A percentile compares a stretch with the other conserved stretches of the same genome.
Conservation (phyloP, 2,113 vertebrate genomes). For the Gorsachius goisagi region DNA sequence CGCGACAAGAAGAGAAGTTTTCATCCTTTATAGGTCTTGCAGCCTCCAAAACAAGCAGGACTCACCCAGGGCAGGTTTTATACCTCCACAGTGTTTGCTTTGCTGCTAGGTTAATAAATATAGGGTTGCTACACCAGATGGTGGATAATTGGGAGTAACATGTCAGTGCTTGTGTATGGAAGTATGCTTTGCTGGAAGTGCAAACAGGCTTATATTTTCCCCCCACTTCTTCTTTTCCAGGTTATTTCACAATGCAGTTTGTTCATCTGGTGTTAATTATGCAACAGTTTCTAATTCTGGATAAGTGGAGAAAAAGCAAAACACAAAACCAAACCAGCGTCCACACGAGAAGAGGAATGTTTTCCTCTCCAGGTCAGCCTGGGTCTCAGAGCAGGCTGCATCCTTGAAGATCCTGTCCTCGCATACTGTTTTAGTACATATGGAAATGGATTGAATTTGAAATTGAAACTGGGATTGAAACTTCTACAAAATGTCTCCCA, state of each 20-base stretch:
- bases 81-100: conserved; percentile 10
- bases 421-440: neutral
- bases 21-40: conserved; percentile 16
- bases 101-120: neutral
- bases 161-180: neutral
- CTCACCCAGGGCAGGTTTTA: conserved; percentile 14
- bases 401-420: neutral
- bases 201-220: neutral
- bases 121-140: neutral
- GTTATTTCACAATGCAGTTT: neutral
- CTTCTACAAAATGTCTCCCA: neutral
- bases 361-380: neutral
- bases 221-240: neutral
- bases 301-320: neutral
- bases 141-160: neutral
- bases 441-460: neutral
- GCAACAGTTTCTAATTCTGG: conserved; percentile 30
- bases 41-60: neutral
- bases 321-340: neutral
- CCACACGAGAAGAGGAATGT: no score
- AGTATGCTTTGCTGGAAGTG: neutral
- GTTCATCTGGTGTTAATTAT: neutral
- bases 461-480: neutral
- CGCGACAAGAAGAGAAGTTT: conserved; percentile 7
- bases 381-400: neutral